A percentile compares a stretch with the other conserved stretches of the same genome.
These are phyloP conservation scores for Lordiphosa fenestrarum DNA, from an alignment of 2,888 invertebrate species.

Conservation along the genomic window DNA sequence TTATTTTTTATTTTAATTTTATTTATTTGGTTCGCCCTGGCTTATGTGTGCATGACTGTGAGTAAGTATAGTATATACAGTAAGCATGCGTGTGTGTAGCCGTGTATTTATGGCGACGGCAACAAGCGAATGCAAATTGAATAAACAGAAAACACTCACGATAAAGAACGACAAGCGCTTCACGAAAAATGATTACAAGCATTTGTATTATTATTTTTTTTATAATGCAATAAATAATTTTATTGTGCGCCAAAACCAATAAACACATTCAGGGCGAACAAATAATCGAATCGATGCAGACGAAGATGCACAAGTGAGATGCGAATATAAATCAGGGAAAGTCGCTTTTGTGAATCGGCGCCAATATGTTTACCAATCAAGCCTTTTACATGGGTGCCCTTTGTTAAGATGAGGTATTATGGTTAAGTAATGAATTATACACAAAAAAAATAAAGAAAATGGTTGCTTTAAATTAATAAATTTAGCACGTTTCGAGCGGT, in stretches of 20 bases:
- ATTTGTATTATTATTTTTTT: constrained; percentile 48
- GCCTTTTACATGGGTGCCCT: no score
- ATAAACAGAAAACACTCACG: constrained; percentile 36
- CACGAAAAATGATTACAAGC: constrained; percentile 53
- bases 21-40: constrained; percentile 52
- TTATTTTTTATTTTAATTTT: constrained; percentile 58
- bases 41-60: constrained; percentile 4
- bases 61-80: no score
- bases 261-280: constrained; percentile 55
- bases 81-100: no score
- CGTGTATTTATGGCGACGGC: constrained; percentile 44
- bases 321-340: constrained; percentile 55
- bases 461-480: no score
- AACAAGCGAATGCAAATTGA: constrained; percentile 64
- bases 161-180: constrained; percentile 20
- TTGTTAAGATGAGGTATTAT: no score
- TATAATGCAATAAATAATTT: constrained; percentile 74
- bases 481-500: no score
- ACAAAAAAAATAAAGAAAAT: no score
- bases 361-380: no score
- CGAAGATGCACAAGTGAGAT: constrained; percentile 18
- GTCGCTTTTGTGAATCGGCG: no score
- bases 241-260: constrained; percentile 63
- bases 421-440: no score
- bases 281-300: constrained; percentile 48